Evolutionary conservation across 2,888 invertebrate species (phyloP), one percentile per base, ranked within the genome.

Genomic region (Spilosoma lubricipeda): DNA sequence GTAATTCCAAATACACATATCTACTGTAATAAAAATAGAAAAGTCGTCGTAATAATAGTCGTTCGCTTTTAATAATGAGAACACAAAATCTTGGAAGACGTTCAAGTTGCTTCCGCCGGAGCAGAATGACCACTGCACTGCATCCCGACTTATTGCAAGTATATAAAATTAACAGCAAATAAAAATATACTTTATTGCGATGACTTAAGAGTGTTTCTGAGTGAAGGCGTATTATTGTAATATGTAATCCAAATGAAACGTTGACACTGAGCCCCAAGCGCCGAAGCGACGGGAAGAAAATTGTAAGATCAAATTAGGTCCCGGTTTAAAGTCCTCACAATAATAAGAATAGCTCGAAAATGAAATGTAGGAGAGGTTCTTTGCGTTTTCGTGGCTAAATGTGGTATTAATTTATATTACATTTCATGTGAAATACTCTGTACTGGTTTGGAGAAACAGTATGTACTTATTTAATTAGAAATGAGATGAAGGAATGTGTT

Each of bases 231-330:
- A 85, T 71, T 73, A 83, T 91, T 83, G 92, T 87, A 85, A 84
- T 86, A 76, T 89, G 89, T 93, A 93, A 93, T 93, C 93, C 92
- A 89, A 92, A 93, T 91, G 93, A 93, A 94, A 93, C 92, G 93
- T 92, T 92, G 93, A 93, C 93, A 93, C 90, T 93, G 92, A 93
- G 93, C 93, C 90, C 87, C 90, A 83, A 90, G 91, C 90, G 87
- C 87, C 81, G 45, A 45, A 70, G 63, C 87, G 87, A 82, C 85
- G 89, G 87, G 88, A 90, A 91, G 92, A 93, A 93, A 93, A 94
- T 94, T 93, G 93, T 92, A 84, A 92, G 93, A 94, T 93, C 91
- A 93, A 94, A 94, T 94, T 93, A 94, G 92, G 92, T 91, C 85
- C 87, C 84, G 90, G 88, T 91, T 89, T 92, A 89, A 89, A 91